Evolutionary conservation across 1,140 invertebrate species (phyloP).

Genomic region (Drosophila mauritiana): DNA sequence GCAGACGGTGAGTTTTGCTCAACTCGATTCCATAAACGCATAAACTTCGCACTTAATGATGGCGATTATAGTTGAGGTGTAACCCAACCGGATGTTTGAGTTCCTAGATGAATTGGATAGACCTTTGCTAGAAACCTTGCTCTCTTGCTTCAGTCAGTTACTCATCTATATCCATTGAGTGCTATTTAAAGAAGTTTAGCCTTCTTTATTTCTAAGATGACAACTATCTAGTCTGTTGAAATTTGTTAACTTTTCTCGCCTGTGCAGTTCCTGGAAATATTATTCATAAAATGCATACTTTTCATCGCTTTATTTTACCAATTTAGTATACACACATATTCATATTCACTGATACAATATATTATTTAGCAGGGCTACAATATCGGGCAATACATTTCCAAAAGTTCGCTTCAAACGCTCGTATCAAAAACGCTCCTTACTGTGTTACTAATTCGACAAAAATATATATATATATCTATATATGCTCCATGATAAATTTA

Average conservation of each 20-base stretch:
- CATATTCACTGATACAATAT: conserved; percentile 18
- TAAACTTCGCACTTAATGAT: conserved; percentile 7
- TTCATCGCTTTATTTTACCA: conserved; percentile 31
- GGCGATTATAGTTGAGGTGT: conserved; percentile 8
- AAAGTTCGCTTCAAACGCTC: conserved; percentile 16
- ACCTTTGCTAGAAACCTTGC: no score
- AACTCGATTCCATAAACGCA: conserved; percentile 18
- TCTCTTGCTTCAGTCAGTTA: no score
- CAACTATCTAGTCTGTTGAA: no score
- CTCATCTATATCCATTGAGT: no score
- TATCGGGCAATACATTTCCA: conserved; percentile 35
- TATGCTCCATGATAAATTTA: conserved; percentile 6
- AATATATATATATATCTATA: conserved; percentile 2
- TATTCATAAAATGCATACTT: not conserved
- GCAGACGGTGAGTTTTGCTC: conserved; percentile 7
- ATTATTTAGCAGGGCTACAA: conserved; percentile 27
- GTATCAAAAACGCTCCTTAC: conserved; percentile 28
- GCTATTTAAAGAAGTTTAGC: no score
- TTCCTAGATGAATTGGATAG: not conserved
- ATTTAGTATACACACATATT: conserved; percentile 24
- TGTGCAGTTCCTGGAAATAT: not conserved
- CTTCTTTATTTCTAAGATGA: not conserved
- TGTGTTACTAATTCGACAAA: conserved; percentile 4
- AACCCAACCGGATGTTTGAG: conserved; percentile 12
- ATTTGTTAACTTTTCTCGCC: no score